A percentile compares a stretch with the other conserved stretches of the same genome.
Evolutionary conservation across 2,113 vertebrate species (phyloP).

Genomic region (Muntiacus reevesi): DNA sequence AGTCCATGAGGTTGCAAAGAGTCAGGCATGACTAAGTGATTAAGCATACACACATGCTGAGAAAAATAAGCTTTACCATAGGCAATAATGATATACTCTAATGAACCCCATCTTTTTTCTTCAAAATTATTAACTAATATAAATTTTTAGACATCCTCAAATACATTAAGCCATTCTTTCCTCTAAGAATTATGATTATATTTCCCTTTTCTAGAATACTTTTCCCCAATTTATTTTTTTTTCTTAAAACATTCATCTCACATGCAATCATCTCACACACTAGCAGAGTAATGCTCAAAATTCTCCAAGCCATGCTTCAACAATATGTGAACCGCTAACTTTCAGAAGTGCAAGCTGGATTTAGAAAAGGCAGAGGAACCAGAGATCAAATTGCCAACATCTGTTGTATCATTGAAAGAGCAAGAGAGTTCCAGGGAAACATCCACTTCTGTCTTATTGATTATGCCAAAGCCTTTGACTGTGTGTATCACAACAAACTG

Average conservation of each 20-base stretch:
- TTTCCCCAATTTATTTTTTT: neutral
- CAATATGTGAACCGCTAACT: neutral
- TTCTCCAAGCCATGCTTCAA: neutral
- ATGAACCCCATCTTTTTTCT: neutral
- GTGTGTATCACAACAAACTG: neutral
- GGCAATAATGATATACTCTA: neutral
- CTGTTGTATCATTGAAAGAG: neutral
- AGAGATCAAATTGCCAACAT: neutral
- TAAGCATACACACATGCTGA: neutral
- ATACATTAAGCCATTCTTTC: neutral
- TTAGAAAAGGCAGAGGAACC: neutral
- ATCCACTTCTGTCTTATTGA: neutral
- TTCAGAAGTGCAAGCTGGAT: neutral
- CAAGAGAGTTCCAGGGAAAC: neutral
- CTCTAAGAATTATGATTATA: neutral
- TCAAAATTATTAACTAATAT: neutral
- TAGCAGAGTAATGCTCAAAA: neutral
- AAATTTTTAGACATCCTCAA: neutral
- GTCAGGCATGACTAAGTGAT: neutral
- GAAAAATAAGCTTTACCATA: neutral
- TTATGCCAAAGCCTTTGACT: neutral
- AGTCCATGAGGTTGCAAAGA: neutral
- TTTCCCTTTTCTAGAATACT: neutral
- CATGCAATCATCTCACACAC: neutral
- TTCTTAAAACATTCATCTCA: neutral